Percentiles rank a stretch among this genome's conserved stretches.
Conservation (phyloP, 2,113 vertebrate species). For the Cryptoleucopteryx plumbea region DNA sequence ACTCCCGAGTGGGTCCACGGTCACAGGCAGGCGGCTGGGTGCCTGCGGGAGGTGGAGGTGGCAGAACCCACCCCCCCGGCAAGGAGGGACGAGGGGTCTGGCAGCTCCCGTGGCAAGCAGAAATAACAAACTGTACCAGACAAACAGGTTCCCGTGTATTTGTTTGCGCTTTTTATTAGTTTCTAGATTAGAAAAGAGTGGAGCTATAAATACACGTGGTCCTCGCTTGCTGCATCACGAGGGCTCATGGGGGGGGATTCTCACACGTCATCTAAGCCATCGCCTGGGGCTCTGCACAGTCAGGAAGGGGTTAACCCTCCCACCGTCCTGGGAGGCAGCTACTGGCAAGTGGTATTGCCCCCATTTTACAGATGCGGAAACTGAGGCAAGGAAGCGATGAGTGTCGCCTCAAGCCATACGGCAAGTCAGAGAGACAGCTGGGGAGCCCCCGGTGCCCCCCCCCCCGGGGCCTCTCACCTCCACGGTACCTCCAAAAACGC, state of each 20-base stretch:
- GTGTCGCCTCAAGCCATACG: rapidly evolving
- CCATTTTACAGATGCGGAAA: too few species aligned
- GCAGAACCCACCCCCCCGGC: not conserved
- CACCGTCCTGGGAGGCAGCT: not conserved
- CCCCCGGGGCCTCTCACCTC: not conserved
- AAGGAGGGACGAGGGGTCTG: not conserved
- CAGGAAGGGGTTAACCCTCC: not conserved
- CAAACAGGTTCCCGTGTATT: too few species aligned
- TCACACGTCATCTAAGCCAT: not conserved
- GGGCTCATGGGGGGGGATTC: not conserved
- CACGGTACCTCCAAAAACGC: not conserved
- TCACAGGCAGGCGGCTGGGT: too few species aligned
- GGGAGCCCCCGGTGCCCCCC: too few species aligned
- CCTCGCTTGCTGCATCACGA: not conserved
- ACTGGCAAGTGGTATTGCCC: not conserved
- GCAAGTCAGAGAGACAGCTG: too few species aligned
- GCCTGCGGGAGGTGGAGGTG: not conserved
- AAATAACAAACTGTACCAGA: too few species aligned
- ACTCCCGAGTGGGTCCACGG: too few species aligned
- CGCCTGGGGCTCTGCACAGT: not conserved
- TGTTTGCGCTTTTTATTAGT: not conserved
- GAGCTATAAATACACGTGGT: not conserved
- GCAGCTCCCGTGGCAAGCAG: not conserved
- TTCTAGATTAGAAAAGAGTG: not conserved
- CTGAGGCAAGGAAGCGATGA: too few species aligned